Percentiles rank a stretch among this genome's conserved stretches.
Conservation (phyloP, 2,113 vertebrate genomes). For the Lethenteron reissneri region DNA sequence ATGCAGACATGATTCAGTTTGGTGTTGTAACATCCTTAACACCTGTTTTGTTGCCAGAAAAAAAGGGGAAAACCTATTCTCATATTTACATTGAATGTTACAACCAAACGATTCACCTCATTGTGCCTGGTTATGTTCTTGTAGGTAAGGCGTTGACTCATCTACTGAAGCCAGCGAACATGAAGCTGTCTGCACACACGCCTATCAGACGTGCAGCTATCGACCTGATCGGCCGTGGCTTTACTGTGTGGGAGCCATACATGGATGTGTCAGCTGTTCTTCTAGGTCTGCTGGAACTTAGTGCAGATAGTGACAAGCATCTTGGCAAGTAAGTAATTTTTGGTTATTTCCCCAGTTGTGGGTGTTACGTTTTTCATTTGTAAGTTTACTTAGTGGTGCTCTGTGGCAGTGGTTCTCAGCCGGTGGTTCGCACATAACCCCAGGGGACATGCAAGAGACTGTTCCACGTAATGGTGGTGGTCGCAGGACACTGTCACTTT, state of each 20-base stretch:
- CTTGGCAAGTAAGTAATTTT: background rate
- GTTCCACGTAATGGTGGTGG: too few species aligned
- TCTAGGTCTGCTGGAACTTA: slow-evolving; percentile 87
- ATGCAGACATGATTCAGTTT: too few species aligned
- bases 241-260: slow-evolving; percentile 95
- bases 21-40: too few species aligned
- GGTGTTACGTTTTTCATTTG: too few species aligned
- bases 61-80: background rate
- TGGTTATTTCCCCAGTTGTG: too few species aligned
- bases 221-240: slow-evolving; percentile 81
- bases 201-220: slow-evolving; percentile 78
- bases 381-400: too few species aligned
- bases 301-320: slow-evolving; percentile 40
- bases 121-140: slow-evolving; percentile 8
- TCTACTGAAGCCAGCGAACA: slow-evolving; percentile 65
- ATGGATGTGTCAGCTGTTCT: slow-evolving; percentile 93
- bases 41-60: background rate
- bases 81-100: background rate
- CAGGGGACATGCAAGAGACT: too few species aligned
- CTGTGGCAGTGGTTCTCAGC: too few species aligned
- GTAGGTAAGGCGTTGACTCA: slow-evolving; percentile 82
- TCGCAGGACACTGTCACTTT: too few species aligned
- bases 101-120: background rate
- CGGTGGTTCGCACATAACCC: too few species aligned
- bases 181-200: slow-evolving; percentile 70